Evolutionary conservation across 2,113 vertebrate genomes (phyloP), one percentile per base, ranked within the genome.

Genomic region (Glaucomys volans): DNA sequence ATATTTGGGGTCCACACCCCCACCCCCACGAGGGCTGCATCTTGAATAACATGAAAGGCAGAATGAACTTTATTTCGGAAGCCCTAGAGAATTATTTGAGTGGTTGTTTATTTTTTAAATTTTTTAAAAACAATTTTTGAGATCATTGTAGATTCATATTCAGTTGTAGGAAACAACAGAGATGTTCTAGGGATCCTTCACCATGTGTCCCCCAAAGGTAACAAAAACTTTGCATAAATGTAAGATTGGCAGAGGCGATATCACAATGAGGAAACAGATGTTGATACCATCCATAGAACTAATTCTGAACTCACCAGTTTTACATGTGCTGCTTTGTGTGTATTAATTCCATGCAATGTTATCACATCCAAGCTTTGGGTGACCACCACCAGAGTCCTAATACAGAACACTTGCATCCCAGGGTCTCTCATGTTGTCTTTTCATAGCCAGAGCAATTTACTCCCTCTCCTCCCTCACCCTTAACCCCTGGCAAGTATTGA

Each of bases 31-130:
- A 74, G 42, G n/a, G 37, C 22, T 44, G 32, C 17, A 82, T 72
- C 18, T 72, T 90, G 28, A 71, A 28, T 47, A 76, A 40, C 24
- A 59, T 17, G 40, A 52, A 95, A 62, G 69, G 4, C 54, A 87
- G 44, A 72, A 44, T 57, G 30, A 93, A 93, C 17, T 85, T 85
- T 50, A 69, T 77, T 57, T 64, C 22, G 90, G 66, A 32, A 79
- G 5, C 4, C 7, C 5, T 47, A 30, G 30, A 59, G 54, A 95
- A 67, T 92, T 87, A 72, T 90, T 77, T 83, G 79, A 69, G 20
- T 35, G 37, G 4, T 50, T 90, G 7, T 77, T 87, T 20, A 13
- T 76, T 62, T 88, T 44, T 79, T 42, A 37, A 74, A 5, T 6
- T 42, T 87, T 79, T 64, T 8, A 22, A 22, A 22, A 24, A 57